phyloP scores from a whole-genome alignment of 92 coral and sea anemone genomes.

The Metridium senile region DNA sequence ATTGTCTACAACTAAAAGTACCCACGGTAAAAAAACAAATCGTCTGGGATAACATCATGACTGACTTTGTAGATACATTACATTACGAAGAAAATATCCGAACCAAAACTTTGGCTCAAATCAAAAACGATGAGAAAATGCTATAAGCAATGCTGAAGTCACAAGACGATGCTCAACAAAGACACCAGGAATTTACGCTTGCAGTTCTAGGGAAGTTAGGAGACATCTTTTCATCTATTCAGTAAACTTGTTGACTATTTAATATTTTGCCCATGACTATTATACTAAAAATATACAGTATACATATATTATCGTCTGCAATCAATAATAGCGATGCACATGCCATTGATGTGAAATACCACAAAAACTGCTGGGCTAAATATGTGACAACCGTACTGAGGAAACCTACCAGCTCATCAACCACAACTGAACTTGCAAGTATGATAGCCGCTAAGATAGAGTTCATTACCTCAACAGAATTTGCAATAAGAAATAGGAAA shows the following conservation, averaged over 20 bases:
- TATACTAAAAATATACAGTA: too few relatives aligned
- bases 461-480: constrained; percentile 25
- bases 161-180: too few relatives aligned
- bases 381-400: constrained; percentile 18
- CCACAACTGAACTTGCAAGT: constrained; percentile 15
- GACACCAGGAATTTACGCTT: too few relatives aligned
- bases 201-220: too few relatives aligned
- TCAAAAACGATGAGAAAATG: constrained; percentile 20
- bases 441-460: constrained; percentile 38
- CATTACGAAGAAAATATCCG: background rate
- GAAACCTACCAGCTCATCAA: background rate
- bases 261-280: too few relatives aligned
- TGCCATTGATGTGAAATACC: constrained; percentile 35
- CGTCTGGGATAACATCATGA: background rate
- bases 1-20: background rate
- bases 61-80: constrained; percentile 2
- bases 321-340: constrained; percentile 33
- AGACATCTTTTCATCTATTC: too few relatives aligned
- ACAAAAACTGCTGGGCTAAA: too few relatives aligned
- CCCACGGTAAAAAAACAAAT: background rate
- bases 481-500: constrained; percentile 34
- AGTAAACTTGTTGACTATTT: too few relatives aligned
- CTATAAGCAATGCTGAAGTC: constrained; percentile 29
- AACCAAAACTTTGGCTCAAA: constrained; percentile 20
- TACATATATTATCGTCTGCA: too few relatives aligned